A percentile compares a stretch with the other conserved stretches of the same genome.
Conservation (phyloP, 2,113 vertebrate species). For the Felis chaus region DNA sequence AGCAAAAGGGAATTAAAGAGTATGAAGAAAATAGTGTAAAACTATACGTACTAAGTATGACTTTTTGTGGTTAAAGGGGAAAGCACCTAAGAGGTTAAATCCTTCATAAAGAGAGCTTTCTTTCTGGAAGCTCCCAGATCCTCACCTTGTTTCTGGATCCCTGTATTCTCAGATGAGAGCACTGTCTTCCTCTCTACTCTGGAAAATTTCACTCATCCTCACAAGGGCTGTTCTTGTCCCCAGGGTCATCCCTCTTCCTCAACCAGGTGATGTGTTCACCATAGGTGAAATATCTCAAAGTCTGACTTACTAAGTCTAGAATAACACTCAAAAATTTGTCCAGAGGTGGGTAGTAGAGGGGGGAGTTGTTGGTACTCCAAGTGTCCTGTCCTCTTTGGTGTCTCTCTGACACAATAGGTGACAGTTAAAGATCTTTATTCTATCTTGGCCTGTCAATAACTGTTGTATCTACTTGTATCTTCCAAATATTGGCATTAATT, state of each 20-base stretch:
- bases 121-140: not conserved
- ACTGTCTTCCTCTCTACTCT: not conserved
- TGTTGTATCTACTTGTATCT: not conserved
- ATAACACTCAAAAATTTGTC: not conserved
- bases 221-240: not conserved
- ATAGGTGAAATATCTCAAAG: not conserved
- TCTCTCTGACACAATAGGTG: not conserved
- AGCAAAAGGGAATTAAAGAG: not conserved
- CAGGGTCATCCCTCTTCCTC: not conserved
- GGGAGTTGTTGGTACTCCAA: not conserved
- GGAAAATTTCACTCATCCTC: not conserved
- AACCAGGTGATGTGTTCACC: not conserved
- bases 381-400: not conserved
- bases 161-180: not conserved
- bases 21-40: not conserved
- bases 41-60: not conserved
- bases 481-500: not conserved
- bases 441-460: not conserved
- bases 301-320: not conserved
- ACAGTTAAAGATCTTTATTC: not conserved
- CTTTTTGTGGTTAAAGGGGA: not conserved
- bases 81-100: not conserved
- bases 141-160: not conserved
- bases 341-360: fast-evolving
- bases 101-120: not conserved